Evolutionary conservation across 2,888 invertebrate species (phyloP), one percentile per base, ranked within the genome.

Genomic region (Aproaerema taeniolella): DNA sequence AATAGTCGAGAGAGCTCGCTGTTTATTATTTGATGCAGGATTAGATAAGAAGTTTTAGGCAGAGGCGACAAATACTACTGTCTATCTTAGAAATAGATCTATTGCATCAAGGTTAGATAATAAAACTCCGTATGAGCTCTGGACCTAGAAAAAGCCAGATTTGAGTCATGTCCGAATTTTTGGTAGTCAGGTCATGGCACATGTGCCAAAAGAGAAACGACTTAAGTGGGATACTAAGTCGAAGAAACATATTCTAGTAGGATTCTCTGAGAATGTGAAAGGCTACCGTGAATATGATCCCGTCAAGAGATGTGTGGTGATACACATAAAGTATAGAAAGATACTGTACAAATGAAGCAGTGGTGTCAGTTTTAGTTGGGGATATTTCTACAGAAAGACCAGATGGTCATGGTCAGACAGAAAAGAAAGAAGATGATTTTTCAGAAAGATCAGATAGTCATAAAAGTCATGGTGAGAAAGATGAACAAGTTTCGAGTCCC

Each of bases 91-190:
- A n/a, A n/a, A n/a, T n/a, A n/a, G n/a, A 6, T 28, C 15, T n/a
- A 4, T 9, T 4, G 35, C 16, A 26, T 10, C 35, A 15, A 15
- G 15, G 2, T 2, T 35, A 10, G 28, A 28, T 6, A 10, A 16
- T n/a, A n/a, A n/a, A n/a, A n/a, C n/a, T n/a, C n/a, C n/a, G n/a
- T 46, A 39, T 40, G 50, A 49, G 33, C 1, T 42, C 1, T 52
- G 55, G 49, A 45, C 45, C 15, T 39, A 43, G 20, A 38, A 16
- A 34, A 53, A 54, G 20, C 52, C 52, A 12, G 11, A 50, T 12
- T n/a, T n/a, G n/a, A n/a, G n/a, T n/a, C n/a, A n/a, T n/a, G n/a
- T n/a, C n/a, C n/a, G n/a, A n/a, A n/a, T 17, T 49, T 53, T 51
- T 41, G 51, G 50, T 11, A 53, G 53, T 34, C 15, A 36, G 20